Evolutionary conservation across 2,888 invertebrate species (phyloP), one percentile per base, ranked within the genome.

Genomic region (Amphipoea oculea): DNA sequence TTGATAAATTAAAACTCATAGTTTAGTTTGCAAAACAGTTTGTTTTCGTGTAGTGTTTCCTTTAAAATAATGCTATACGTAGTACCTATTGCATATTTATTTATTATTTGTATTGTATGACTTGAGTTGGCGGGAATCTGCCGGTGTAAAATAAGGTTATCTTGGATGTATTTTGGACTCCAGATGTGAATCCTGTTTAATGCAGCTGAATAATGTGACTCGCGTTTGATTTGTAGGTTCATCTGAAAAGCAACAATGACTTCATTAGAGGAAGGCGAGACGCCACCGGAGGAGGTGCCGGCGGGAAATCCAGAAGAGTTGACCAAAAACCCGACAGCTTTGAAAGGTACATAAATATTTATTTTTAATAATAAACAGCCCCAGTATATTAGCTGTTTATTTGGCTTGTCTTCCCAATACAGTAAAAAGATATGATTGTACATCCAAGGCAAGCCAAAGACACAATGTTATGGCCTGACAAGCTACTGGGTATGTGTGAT

Each of bases 241-340:
- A 73, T 71, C 42, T 78, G 79, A 85, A 77, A 78, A 70, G 48
- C 72, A 75, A 92, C 70, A 86, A 97, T 97, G 97, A 94, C 95
- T 85, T 93, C 96, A 63, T 88, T 95, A 76, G 97, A 96, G 86
- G 97, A 96, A 91, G 93, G 95, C 67, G 96, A 96, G 73, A 88
- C 94, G 66, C 89, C 93, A 73, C 77, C 94, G 20, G 96, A 95
- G 79, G 96, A 96, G 76, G 92, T 96, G 36, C 93, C 95, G 54
- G 89, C 93, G 73, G 97, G 96, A 82, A 96, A 98, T 91, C 98
- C 98, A 69, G 97, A 97, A 45, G 97, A 97, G 90, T 96, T 98
- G 72, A 96, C 97, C 48, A 98, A 98, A 93, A 97, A 98, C 92
- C 97, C 98, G 69, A 95, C 96, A 86, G 96, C 97, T 71, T 96